Conservation (phyloP, 2,113 vertebrate genomes). For the Riparia riparia region DNA sequence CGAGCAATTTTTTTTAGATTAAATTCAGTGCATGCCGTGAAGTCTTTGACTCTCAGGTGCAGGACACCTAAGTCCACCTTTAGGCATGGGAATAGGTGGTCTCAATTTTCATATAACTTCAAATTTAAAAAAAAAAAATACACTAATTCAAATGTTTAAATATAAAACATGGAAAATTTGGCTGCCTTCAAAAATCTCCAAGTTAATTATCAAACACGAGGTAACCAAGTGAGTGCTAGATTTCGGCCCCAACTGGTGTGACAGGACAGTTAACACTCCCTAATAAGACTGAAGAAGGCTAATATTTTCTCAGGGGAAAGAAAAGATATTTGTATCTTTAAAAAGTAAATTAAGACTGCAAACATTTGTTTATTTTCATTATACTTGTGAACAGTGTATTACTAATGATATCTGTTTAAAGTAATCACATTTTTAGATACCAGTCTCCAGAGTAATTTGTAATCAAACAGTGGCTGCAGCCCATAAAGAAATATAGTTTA, state of each 20-base stretch:
- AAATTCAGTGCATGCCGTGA: background rate
- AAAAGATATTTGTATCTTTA: background rate
- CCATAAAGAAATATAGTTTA: background rate
- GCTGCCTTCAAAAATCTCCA: background rate
- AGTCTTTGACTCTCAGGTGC: background rate
- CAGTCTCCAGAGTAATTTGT: background rate
- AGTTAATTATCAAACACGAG: background rate
- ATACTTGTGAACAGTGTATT: background rate
- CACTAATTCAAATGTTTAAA: background rate
- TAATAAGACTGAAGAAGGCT: background rate
- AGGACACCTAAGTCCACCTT: background rate
- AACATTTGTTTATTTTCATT: background rate
- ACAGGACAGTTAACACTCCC: background rate
- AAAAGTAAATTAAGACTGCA: background rate
- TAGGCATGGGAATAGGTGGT: background rate
- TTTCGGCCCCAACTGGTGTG: background rate
- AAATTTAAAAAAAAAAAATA: background rate
- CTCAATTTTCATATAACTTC: background rate
- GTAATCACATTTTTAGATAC: background rate
- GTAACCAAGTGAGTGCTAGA: background rate
- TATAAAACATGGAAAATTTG: background rate
- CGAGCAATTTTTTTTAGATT: background rate
- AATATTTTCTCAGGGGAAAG: background rate
- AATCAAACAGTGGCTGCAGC: background rate
- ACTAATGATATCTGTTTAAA: background rate